A percentile compares a stretch with the other conserved stretches of the same genome.
Conservation (phyloP, 2,797 vertebrate species). For the Sebastes alutus region DNA sequence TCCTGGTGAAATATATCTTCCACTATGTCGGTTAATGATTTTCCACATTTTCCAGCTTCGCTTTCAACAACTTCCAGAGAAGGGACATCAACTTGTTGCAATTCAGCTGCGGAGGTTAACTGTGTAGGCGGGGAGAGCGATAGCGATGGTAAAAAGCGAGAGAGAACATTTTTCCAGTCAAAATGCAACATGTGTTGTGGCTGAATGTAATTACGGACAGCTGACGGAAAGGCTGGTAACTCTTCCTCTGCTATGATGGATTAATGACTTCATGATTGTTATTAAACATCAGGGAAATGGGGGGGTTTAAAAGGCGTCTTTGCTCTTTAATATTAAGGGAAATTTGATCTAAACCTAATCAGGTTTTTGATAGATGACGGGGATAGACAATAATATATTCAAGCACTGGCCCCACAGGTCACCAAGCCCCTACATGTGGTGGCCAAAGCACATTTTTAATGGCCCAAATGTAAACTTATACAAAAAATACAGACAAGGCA, state of each 20-base stretch:
- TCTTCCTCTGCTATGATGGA: background rate
- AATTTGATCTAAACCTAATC: slow-evolving; percentile 4
- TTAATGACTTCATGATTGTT: background rate
- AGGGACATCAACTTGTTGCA: slow-evolving; percentile 38
- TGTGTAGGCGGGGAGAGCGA: slow-evolving; percentile 16
- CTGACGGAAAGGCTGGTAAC: background rate
- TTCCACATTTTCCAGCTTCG: background rate
- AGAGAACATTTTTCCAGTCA: background rate
- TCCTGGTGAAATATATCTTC: slow-evolving; percentile 11
- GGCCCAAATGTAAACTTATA: too few relatives aligned
- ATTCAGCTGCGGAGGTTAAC: slow-evolving; percentile 12
- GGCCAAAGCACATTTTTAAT: too few relatives aligned
- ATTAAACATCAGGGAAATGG: background rate
- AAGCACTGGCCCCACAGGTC: too few relatives aligned
- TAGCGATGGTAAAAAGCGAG: background rate
- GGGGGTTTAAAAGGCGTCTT: background rate
- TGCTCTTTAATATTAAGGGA: slow-evolving; percentile 14
- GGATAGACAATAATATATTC: too few relatives aligned
- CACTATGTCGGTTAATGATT: slow-evolving; percentile 21
- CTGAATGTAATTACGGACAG: background rate
- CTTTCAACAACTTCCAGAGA: slow-evolving; percentile 32
- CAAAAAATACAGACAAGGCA: too few relatives aligned
- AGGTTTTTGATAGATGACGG: background rate
- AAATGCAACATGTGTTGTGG: slow-evolving; percentile 3
- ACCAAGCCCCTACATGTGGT: too few relatives aligned